Percentiles rank a stretch among this genome's conserved stretches.
Evolutionary conservation across 2,113 vertebrate genomes (phyloP).

Genomic region (Oreochromis aureus): DNA sequence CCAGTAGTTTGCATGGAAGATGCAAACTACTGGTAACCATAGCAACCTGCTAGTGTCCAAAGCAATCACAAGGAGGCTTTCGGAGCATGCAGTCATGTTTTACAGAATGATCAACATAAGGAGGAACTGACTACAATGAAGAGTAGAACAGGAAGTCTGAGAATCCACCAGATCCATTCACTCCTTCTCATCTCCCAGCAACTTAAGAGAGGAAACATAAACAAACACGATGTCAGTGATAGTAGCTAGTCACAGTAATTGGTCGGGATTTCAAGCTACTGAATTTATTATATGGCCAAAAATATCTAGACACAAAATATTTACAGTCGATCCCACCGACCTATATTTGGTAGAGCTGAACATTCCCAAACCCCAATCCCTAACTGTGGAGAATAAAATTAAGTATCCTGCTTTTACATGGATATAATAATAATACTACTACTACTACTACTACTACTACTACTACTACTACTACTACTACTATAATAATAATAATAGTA

Average conservation of each 20-base stretch:
- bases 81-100: not conserved
- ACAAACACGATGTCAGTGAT: not conserved
- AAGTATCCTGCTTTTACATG: not conserved
- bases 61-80: not conserved
- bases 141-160: not conserved
- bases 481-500: not conserved
- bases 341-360: not conserved
- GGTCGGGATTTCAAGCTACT: not conserved
- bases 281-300: not conserved
- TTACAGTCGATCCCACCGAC: not conserved
- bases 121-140: not conserved
- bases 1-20: too few relatives aligned
- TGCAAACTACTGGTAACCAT: not conserved
- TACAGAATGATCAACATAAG: not conserved
- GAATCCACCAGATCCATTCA: not conserved
- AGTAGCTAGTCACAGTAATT: not conserved
- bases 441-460: too few relatives aligned
- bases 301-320: not conserved
- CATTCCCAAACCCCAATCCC: not conserved
- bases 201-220: not conserved
- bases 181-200: not conserved
- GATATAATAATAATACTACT: not conserved
- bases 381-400: not conserved
- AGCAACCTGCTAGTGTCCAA: not conserved
- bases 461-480: too few relatives aligned